Evolutionary conservation across 2,888 invertebrate species (phyloP).

Genomic region (Pecten maximus): DNA sequence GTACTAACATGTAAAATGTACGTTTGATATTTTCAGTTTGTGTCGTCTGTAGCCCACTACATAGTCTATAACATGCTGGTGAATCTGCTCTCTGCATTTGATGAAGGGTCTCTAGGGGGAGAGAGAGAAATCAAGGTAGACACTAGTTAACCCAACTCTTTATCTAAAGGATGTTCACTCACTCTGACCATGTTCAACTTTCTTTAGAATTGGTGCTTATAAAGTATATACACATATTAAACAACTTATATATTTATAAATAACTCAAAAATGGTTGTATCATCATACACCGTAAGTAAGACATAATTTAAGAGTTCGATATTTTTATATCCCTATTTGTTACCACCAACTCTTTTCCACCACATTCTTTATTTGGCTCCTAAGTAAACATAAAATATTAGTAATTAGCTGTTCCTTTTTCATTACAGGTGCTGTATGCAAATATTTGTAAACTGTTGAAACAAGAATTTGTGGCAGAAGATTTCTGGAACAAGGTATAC

Average conservation of each 20-base stretch:
- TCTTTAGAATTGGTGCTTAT: too few relatives aligned
- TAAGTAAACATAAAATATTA: too few relatives aligned
- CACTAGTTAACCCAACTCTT: background rate
- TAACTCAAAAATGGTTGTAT: too few relatives aligned
- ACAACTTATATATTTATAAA: too few relatives aligned
- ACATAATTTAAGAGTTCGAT: too few relatives aligned
- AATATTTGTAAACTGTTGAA: constrained; percentile 74
- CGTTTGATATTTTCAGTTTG: constrained; percentile 77
- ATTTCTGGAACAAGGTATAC: constrained; percentile 79
- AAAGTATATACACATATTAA: too few relatives aligned
- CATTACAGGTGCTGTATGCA: constrained; percentile 74
- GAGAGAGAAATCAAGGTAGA: constrained; percentile 62
- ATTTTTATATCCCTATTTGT: too few relatives aligned
- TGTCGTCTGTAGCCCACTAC: constrained; percentile 74
- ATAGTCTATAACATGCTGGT: constrained; percentile 77
- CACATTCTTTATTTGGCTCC: too few relatives aligned
- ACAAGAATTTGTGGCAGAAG: constrained; percentile 75
- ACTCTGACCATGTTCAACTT: too few relatives aligned
- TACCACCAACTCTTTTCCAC: too few relatives aligned
- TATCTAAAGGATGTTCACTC: background rate
- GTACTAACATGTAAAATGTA: too few relatives aligned
- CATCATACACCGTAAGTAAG: too few relatives aligned
- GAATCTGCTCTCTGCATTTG: constrained; percentile 76
- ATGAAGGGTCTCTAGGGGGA: constrained; percentile 77
- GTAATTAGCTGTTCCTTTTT: background rate